Base-by-base conservation (phyloP, 1,140 invertebrate genomes). In the Zaprionus inermis region DNA sequence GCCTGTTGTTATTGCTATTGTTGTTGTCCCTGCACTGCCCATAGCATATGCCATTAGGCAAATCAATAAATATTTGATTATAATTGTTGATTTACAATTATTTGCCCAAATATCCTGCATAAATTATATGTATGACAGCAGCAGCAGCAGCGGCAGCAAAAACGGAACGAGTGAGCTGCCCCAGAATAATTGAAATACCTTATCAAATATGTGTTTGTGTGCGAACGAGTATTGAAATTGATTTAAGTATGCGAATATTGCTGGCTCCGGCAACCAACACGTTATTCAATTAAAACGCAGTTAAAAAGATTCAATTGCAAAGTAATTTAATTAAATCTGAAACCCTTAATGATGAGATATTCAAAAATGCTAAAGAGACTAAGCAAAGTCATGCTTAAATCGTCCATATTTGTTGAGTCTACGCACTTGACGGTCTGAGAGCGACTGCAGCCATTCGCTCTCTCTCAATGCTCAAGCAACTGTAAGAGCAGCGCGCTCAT, bases 21-120 rank as follows among this genome's bases (percentile, higher is more conserved):
- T 28, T 20, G n/a, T 32, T 54, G 55, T 61, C 56, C 18, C 24
- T 51, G 41, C 63, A 44, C 16, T 36, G 24, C 49, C 34, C 66
- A 24, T 3, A 20, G 20, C 57, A 55, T 70, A 72, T 74, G 79
- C 78, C 82, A 86, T 85, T 82, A 79, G 58, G 24, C 51, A 56
- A 79, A 86, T 88, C 79, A 89, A 88, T 86, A 80, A 88, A 83
- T 89, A 83, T 88, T 89, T 83, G 84, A 88, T 88, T 80, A 75
- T 69, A 88, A 80, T 88, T 88, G 83, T 88, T 88, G 79, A 89
- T 83, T 88, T 83, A 79, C 77, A 88, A 83, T 75, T 78, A 83
- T 83, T 83, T 82, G 73, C 49, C 36, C 63, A 66, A 57, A 71
- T 64, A 54, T 58, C 30, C 70, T 67, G 65, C 70, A 88, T 83